These are phyloP conservation scores for Lota lota DNA, from an alignment of 2,113 vertebrate species.

Conservation along the genomic window DNA sequence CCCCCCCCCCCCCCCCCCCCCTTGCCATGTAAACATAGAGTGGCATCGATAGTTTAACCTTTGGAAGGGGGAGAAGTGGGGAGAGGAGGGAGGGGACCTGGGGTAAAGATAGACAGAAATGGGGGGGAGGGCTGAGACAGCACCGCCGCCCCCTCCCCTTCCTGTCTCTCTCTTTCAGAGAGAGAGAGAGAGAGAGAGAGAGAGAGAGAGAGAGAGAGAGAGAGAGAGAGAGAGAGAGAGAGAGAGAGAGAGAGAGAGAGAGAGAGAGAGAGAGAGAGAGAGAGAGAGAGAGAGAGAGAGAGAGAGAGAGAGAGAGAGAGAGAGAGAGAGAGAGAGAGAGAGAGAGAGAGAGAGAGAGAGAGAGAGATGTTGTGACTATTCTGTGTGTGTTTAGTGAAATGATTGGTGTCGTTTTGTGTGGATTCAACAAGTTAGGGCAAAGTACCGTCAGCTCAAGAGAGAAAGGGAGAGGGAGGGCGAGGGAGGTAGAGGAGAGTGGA, in stretches of 20 bases:
- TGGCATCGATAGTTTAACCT: background rate
- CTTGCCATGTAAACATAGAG: background rate
- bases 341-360: background rate
- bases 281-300: background rate
- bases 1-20: no score
- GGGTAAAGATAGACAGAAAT: no score
- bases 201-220: no score
- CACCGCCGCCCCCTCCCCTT: no score
- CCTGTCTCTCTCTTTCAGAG: no score
- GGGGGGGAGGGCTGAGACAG: no score
- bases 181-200: no score
- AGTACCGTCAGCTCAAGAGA: constrained; percentile 5
- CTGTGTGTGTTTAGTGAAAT: background rate
- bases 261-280: background rate
- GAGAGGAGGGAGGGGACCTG: background rate
- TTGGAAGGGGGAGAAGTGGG: constrained; percentile 5
- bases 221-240: constrained; percentile 1
- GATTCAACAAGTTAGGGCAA: constrained; percentile 45
- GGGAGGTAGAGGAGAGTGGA: constrained; percentile 20
- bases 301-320: background rate
- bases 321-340: background rate
- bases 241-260: background rate
- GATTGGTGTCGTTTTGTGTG: constrained; percentile 10
- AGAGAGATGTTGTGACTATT: no score
- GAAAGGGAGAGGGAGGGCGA: background rate